These are phyloP conservation scores for Diachasma alloeum DNA, from an alignment of 1,140 invertebrate species.

Conservation along the genomic window DNA sequence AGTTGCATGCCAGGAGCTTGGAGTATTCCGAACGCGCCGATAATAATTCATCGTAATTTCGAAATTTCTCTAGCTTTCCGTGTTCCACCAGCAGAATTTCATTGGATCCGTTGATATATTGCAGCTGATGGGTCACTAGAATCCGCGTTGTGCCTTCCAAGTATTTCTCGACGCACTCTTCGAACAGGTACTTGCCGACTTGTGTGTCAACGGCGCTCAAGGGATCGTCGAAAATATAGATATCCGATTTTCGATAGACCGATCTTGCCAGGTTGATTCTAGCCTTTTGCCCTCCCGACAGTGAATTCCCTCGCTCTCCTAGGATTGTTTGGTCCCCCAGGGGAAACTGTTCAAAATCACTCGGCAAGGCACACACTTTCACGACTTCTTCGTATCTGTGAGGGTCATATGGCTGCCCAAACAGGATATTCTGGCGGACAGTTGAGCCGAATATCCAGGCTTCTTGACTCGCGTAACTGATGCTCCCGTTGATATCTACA, in stretches of 20 bases:
- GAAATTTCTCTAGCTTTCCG: slow-evolving; percentile 63
- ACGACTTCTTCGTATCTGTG: slow-evolving; percentile 70
- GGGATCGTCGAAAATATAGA: slow-evolving; percentile 86
- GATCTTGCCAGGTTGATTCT: slow-evolving; percentile 78
- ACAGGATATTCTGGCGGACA: slow-evolving; percentile 80
- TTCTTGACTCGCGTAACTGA: slow-evolving; percentile 81
- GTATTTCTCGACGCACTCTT: slow-evolving; percentile 70
- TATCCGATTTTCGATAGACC: slow-evolving; percentile 76
- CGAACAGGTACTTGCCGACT: slow-evolving; percentile 76
- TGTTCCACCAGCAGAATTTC: slow-evolving; percentile 82
- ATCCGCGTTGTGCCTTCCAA: slow-evolving; percentile 69
- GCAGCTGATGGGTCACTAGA: slow-evolving; percentile 90
- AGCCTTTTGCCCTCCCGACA: slow-evolving; percentile 88
- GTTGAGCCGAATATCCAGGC: slow-evolving; percentile 76
- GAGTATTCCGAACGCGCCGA: slow-evolving; percentile 61
- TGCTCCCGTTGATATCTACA: slow-evolving; percentile 65
- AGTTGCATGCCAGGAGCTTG: slow-evolving; percentile 47
- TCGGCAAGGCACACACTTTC: slow-evolving; percentile 70
- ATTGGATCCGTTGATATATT: slow-evolving; percentile 82
- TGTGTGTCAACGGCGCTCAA: slow-evolving; percentile 82
- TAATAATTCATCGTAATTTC: slow-evolving; percentile 67
- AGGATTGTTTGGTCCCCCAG: slow-evolving; percentile 82
- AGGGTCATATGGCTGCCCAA: slow-evolving; percentile 73
- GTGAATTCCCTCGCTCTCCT: slow-evolving; percentile 81
- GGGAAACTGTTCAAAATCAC: slow-evolving; percentile 80